These are phyloP conservation scores for Lymantria dispar DNA, from an alignment of 2,888 invertebrate genomes.

Conservation along the genomic window DNA sequence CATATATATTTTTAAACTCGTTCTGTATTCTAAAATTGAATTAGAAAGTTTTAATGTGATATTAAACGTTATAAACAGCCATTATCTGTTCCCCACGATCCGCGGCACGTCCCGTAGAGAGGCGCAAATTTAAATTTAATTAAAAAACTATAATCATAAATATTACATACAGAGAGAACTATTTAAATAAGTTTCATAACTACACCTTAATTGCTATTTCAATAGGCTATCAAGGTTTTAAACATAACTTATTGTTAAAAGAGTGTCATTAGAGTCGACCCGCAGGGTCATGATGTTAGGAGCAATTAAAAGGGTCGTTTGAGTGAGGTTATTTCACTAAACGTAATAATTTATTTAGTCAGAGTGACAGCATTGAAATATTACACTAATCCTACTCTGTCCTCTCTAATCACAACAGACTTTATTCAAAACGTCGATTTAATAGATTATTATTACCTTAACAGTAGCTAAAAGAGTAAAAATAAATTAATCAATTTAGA, in stretches of 20 bases:
- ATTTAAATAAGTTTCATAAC: conserved; percentile 22
- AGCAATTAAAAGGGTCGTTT: conserved; percentile 43
- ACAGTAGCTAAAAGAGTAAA: not conserved
- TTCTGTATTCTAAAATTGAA: conserved; percentile 40
- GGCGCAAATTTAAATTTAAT: conserved; percentile 67
- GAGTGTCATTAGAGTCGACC: conserved; percentile 41
- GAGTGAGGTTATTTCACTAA: conserved; percentile 41
- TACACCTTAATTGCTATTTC: conserved; percentile 55
- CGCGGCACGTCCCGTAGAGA: conserved; percentile 57
- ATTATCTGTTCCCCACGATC: conserved; percentile 58
- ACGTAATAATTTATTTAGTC: conserved; percentile 29
- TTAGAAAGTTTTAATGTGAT: conserved; percentile 52
- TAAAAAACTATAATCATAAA: conserved; percentile 51
- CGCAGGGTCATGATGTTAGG: conserved; percentile 35
- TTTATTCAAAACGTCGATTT: not conserved
- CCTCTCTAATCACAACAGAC: not conserved
- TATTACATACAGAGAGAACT: conserved; percentile 24
- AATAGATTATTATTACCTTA: not conserved
- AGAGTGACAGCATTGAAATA: conserved; percentile 35
- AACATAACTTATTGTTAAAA: conserved; percentile 50
- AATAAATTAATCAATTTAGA: not conserved
- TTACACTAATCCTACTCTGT: conserved; percentile 24
- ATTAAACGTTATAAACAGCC: conserved; percentile 34
- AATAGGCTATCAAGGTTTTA: conserved; percentile 46
- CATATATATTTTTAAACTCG: conserved; percentile 17